Conservation (phyloP, 2,888 invertebrate genomes). For the Lysandra bellargus region DNA sequence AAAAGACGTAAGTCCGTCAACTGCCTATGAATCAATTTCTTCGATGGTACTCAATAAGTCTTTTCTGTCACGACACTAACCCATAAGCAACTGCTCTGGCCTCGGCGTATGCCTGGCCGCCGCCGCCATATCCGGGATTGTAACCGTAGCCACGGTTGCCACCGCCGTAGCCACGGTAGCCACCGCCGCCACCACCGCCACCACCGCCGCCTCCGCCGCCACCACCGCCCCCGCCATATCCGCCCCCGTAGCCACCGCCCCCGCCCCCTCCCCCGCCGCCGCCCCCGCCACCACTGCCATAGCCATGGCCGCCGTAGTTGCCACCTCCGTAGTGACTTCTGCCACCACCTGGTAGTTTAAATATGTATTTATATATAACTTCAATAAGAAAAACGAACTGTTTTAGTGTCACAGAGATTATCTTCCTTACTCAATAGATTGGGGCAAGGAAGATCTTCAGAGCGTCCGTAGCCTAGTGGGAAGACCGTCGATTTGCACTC, state of each 20-base stretch:
- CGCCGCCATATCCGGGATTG: neutral
- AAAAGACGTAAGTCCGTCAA: too few species aligned
- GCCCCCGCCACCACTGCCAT: neutral
- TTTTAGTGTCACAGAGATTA: too few species aligned
- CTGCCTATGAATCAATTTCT: too few species aligned
- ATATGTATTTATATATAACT: neutral
- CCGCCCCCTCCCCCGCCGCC: constrained; percentile 36
- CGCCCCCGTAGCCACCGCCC: constrained; percentile 48
- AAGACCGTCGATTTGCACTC: too few species aligned
- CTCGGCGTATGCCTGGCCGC: neutral
- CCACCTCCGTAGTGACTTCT: neutral
- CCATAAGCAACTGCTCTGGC: neutral
- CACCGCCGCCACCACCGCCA: neutral
- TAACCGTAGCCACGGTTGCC: neutral
- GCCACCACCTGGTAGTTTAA: constrained; percentile 34
- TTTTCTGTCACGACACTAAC: neutral
- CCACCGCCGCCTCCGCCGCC: constrained; percentile 38
- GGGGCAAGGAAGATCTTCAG: too few species aligned
- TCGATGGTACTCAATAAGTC: neutral
- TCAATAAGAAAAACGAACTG: neutral
- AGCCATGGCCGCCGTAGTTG: neutral
- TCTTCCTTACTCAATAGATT: too few species aligned
- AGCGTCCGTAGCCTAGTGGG: too few species aligned
- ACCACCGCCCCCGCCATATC: constrained; percentile 45
- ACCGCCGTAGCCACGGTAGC: too few species aligned